Evolutionary conservation across 2,888 invertebrate species (phyloP), one percentile per base, ranked within the genome.

Genomic region (Odontomyia ornata): DNA sequence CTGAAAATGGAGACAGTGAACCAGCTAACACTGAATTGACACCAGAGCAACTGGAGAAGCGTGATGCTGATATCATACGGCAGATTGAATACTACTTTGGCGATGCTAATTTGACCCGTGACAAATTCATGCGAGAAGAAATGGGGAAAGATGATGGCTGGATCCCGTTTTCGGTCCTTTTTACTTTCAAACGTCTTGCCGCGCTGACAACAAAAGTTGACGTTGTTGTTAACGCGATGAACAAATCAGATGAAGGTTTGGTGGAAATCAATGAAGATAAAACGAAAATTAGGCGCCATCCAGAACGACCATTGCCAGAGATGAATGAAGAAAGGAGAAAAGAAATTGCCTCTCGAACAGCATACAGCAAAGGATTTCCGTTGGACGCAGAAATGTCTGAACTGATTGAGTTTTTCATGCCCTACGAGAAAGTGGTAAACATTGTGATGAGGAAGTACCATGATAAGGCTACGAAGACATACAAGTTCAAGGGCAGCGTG

Each of bases 111-210:
- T 88, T 99, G 73, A 92, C 93, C 0, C 91, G 94, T 78, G 99
- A 99, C 85, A 97, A 95, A 86, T 99, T 98, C 85, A 88, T 99
- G n/a, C 91, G 92, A 81, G 94, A 95, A 79, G 93, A 97, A 87
- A 91, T 94, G 0, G 91, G 91, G 81, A 88, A 94, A 80, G 94
- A 97, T 79, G 94, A 97, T 75, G 98, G 95, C 1, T 96, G 99
- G 99, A 91, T 99, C 23, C 91, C 95, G 0, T 85, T 99, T 64
- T 91, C 93, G 0, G 91, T 94, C 0, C 90, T 99, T 86, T 87
- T 94, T 65, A 96, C 92, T 78, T 99, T 99, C 85, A 97, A 98
- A 86, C 90, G 98, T 25, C 89, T 99, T 25, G 90, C 93, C 0
- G 88, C 90, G 43, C 84, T 98, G 15, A 90, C 92, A 0, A 90